Base-by-base conservation (phyloP, 1,140 invertebrate genomes). In the Spodoptera frugiperda region DNA sequence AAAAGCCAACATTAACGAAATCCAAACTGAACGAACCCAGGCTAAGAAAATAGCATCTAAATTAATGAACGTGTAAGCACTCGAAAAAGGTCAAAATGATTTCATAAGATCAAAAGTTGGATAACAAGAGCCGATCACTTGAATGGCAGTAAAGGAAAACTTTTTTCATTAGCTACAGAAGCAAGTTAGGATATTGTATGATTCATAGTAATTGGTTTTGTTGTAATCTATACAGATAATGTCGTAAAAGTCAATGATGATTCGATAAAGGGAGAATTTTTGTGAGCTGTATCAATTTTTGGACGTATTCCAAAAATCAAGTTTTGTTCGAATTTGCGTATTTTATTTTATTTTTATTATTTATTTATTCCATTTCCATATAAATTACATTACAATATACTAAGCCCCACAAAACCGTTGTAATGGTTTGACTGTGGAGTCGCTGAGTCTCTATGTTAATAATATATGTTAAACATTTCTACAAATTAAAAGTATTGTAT, bases 191-290 rank as follows among this genome's bases (percentile, higher is more conserved):
- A 61, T 73, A 73, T 61, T 73, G 44, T 73, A 73, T 73, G 71
- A 73, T 73, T 73, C 55, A 73, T 61, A 73, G 71, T 73, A 61
- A 73, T 61, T 74, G 71, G 44, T 25, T 74, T 63, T 74, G 71
- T 61, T 70, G 49, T 70, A 71, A 71, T 71, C 68, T 71, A 54
- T 71, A 71, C 51, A 30, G 39, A 55, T 39, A 44, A 44, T 15
- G 44, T 71, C 68, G 15, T 71, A 55, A 55, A 55, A 71, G 30
- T 11, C 49, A 39, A 71, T 71, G 49, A 55, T 33, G 30, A 33
- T 21, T 14, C 55, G 25, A 25, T 25, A 25, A 25, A 25, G 25
- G 25, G 25, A 25, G 25, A 3, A n/a, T n/a, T n/a, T n/a, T n/a
- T n/a, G n/a, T n/a, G n/a, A n/a, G n/a, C n/a, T n/a, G n/a, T n/a